Evolutionary conservation across 2,797 vertebrate species (phyloP).

Genomic region (Limosa lapponica): DNA sequence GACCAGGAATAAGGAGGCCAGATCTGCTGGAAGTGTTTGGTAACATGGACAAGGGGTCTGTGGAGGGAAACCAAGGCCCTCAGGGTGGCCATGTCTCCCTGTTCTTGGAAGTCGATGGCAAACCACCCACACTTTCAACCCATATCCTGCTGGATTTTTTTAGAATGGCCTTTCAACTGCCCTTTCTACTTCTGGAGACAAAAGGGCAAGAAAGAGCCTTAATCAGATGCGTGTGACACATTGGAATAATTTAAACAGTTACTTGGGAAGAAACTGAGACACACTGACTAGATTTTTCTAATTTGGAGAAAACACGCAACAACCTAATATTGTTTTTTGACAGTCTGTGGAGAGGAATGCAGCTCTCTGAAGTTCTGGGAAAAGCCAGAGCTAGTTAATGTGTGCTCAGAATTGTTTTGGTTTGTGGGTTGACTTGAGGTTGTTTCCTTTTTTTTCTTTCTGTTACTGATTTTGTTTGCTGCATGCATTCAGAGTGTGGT

Average conservation of each 20-base stretch:
- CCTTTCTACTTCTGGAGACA: neutral
- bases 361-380: neutral
- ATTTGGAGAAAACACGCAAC: neutral
- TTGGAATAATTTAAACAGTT: neutral
- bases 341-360: neutral
- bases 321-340: neutral
- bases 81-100: neutral
- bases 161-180: neutral
- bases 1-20: neutral
- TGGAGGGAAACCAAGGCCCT: neutral
- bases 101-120: neutral
- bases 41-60: neutral
- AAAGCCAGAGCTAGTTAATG: neutral
- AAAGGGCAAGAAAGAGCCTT: neutral
- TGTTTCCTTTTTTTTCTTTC: neutral
- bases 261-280: neutral
- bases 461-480: neutral
- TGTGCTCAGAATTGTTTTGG: neutral
- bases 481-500: fast-evolving
- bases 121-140: neutral
- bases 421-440: neutral
- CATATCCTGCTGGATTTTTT: neutral
- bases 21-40: neutral
- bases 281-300: neutral
- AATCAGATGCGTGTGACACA: neutral